Percentiles rank a stretch among this genome's conserved stretches.
Evolutionary conservation across 2,888 invertebrate genomes (phyloP).

Genomic region (Agriopis aurantiaria): DNA sequence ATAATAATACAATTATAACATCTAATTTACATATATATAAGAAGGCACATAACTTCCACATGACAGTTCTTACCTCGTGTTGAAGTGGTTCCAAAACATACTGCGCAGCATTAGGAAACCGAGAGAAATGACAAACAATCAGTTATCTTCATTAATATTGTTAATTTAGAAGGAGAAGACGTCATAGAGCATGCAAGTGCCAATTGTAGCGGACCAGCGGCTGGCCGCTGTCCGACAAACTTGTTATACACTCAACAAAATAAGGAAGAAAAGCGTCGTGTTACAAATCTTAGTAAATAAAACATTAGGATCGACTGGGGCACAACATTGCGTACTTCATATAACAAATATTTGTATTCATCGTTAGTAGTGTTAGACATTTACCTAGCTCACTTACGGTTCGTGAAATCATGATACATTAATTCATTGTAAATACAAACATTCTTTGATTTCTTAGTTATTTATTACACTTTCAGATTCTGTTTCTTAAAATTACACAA

Average conservation of each 20-base stretch:
- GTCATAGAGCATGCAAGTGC: slow-evolving; percentile 75
- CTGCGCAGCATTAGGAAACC: slow-evolving; percentile 94
- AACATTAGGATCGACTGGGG: slow-evolving; percentile 90
- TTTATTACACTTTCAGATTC: neutral
- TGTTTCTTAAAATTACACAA: neutral
- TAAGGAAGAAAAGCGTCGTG: slow-evolving; percentile 74
- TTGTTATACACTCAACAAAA: slow-evolving; percentile 61
- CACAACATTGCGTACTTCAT: slow-evolving; percentile 92
- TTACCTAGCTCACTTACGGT: slow-evolving; percentile 33
- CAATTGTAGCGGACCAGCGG: slow-evolving; percentile 47
- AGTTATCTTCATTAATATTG: slow-evolving; percentile 75
- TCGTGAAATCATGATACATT: slow-evolving; percentile 36
- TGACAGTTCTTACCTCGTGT: slow-evolving; percentile 95
- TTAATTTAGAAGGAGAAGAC: slow-evolving; percentile 71
- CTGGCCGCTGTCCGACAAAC: neutral
- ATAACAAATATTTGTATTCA: slow-evolving; percentile 54
- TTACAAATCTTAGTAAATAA: slow-evolving; percentile 78
- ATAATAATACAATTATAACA: slow-evolving; percentile 33
- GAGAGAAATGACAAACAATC: slow-evolving; percentile 88
- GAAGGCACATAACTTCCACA: slow-evolving; percentile 38
- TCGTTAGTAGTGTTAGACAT: slow-evolving; percentile 38
- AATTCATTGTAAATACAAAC: neutral
- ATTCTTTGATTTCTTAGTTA: neutral
- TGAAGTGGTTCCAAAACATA: slow-evolving; percentile 99
- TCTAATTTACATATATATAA: slow-evolving; percentile 39